phyloP scores from a whole-genome alignment of 2,888 invertebrate species.

The Acronicta alni region DNA sequence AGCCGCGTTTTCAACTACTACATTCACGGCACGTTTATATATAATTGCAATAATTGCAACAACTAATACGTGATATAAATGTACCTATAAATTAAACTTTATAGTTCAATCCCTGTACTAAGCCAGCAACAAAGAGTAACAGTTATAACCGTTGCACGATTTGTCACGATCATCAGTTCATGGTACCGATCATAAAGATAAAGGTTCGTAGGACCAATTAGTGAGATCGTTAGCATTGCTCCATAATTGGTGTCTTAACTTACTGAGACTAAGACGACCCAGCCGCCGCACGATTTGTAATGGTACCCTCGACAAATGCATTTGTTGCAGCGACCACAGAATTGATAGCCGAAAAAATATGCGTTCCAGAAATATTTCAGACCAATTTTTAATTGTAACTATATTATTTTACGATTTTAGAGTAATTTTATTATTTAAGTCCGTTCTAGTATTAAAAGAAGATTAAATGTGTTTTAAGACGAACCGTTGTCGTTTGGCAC shows the following conservation, averaged over 20 bases:
- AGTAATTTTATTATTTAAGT: background rate
- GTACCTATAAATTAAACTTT: background rate
- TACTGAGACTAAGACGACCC: constrained; percentile 42
- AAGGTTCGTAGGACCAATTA: constrained; percentile 65
- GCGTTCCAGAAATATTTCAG: constrained; percentile 46
- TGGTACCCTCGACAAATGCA: constrained; percentile 49
- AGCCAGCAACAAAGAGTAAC: constrained; percentile 26
- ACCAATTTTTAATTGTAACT: constrained; percentile 17
- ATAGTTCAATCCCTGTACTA: constrained; percentile 19
- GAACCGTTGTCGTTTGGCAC: too few relatives aligned
- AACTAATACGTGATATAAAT: too few relatives aligned
- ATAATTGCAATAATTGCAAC: too few relatives aligned
- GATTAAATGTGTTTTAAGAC: too few relatives aligned
- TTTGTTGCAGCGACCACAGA: constrained; percentile 47
- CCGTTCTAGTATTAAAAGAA: too few relatives aligned
- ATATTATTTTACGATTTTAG: constrained; percentile 12
- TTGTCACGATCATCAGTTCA: constrained; percentile 54
- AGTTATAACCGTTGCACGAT: constrained; percentile 47
- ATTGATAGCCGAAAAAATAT: constrained; percentile 43
- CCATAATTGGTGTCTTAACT: constrained; percentile 64
- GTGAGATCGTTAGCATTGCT: constrained; percentile 63
- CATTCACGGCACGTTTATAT: too few relatives aligned
- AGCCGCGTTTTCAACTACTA: too few relatives aligned
- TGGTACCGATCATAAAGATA: constrained; percentile 54
- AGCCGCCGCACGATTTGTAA: constrained; percentile 40